These are phyloP conservation scores for Rhombomys opimus DNA, from an alignment of 2,113 vertebrate genomes.

Conservation along the genomic window DNA sequence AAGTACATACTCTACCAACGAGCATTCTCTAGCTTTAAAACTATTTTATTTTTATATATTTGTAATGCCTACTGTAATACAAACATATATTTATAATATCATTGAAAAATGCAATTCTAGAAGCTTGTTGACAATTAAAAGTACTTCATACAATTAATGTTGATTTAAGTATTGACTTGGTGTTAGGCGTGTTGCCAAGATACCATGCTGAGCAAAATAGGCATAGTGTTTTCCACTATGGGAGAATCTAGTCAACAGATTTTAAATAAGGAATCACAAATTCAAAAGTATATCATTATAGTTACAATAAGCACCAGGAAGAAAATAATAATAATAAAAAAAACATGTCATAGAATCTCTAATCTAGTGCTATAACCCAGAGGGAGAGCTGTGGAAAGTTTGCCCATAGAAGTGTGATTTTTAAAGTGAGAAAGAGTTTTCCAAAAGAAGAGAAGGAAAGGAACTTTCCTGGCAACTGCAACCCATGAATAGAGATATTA, in stretches of 20 bases:
- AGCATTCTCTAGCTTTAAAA: neutral
- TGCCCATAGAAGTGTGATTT: neutral
- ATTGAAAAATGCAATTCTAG: neutral
- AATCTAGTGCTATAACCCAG: neutral
- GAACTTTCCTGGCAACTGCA: neutral
- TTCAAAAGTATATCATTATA: neutral
- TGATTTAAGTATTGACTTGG: neutral
- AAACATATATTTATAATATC: neutral
- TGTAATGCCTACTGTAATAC: neutral
- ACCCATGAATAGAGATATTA: neutral
- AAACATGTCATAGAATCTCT: neutral
- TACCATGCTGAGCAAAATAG: neutral
- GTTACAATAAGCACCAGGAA: neutral
- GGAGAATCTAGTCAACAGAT: neutral
- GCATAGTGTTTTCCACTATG: neutral
- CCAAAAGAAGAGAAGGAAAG: neutral
- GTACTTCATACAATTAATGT: neutral
- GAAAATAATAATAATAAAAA: neutral
- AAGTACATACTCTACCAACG: neutral
- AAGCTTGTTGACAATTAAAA: neutral
- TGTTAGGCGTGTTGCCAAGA: neutral
- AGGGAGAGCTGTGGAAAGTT: neutral
- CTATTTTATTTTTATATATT: neutral
- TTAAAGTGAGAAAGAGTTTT: neutral
- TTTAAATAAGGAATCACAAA: neutral